Evolutionary conservation across 2,888 invertebrate genomes (phyloP), one percentile per base, ranked within the genome.

Genomic region (Escarpia spicata): DNA sequence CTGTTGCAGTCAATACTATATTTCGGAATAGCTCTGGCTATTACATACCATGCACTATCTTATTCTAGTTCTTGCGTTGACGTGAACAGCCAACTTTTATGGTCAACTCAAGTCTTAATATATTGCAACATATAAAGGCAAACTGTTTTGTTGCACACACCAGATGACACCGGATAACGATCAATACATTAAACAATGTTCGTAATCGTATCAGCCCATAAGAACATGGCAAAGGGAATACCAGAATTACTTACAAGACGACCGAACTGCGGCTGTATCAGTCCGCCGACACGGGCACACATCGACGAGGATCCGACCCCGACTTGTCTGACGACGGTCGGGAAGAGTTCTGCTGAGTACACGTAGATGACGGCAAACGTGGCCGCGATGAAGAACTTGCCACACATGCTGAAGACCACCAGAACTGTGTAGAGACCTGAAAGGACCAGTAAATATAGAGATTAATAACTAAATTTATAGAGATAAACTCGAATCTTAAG

Each of bases 341-440:
- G 94, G 93, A 93, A 94, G n/a, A 94, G 92, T 90, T 94, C 94
- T 4, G 93, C 93, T 6, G 93, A 92, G 58, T 93, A 93, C n/a
- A 93, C 92, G 90, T 93, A 93, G 43, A 93, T 92, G 26, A 93
- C 92, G 58, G 93, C 93, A 75, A 93, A 93, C 10, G 93, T 92
- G 26, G 92, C 93, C 26, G 93, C 90, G 31, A 92, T 90, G 75
- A 92, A 93, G 45, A 93, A 93, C 92, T 93, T 93, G n/a, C 93
- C 93, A 10, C 92, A 31, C 93, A 93, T 92, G 52, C 91, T 43
- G 60, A 92, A 92, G 26, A 60, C 92, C 6, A 91, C 91, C 6
- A 60, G n/a, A 43, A 58, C 91, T 6, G 43, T 44, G 52, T 92
- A 45, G 91, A 92, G 44, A 37, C 92, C 93, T 93, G 91, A 26